Evolutionary conservation across 2,888 invertebrate species (phyloP), one percentile per base, ranked within the genome.

Genomic region (Habroteleia sp.): DNA sequence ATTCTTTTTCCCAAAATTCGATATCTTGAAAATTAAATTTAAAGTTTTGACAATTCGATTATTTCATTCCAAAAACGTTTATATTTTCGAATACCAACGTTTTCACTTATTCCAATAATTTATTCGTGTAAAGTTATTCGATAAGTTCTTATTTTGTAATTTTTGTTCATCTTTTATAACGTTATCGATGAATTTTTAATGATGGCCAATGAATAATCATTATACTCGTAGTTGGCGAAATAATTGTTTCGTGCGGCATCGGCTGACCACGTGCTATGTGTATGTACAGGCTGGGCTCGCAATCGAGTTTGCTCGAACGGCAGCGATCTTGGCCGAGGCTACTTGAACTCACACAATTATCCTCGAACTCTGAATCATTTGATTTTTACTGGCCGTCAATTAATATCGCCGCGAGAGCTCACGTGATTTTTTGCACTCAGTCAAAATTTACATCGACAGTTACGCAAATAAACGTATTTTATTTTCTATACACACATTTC

Each of bases 311-410:
- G 39, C 41, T 37, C 71, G 71, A 71, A 8, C 17, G 7, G 3
- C 39, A 35, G 20, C 71, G 71, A 62, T 54, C 62, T 62, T 71
- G 54, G 54, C 71, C 71, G 71, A 72, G 48, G 71, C 54, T 27
- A 29, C 41, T 63, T 72, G 62, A 72, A 72, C 63, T 44, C 35
- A 35, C 52, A 7, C 69, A 35, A 42, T 60, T 69, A 60, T 44
- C 60, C 71, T 72, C 71, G 63, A 72, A 72, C 35, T 50, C 56
- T 56, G 63, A 72, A 56, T 72, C 63, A 71, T 27, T 62, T 27
- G 54, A 71, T 62, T 71, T 71, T 44, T 39, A 39, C 42, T 31
- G 44, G 48, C 23, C 7, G 46, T 46, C 27, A 56, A 44, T 54
- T 44, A 16, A 44, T 16, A 35, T 25, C 5, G 35, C 7, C 11